Evolutionary conservation across 92 coral and sea anemone species (phyloP).

Genomic region (Palythoa grandiflora): DNA sequence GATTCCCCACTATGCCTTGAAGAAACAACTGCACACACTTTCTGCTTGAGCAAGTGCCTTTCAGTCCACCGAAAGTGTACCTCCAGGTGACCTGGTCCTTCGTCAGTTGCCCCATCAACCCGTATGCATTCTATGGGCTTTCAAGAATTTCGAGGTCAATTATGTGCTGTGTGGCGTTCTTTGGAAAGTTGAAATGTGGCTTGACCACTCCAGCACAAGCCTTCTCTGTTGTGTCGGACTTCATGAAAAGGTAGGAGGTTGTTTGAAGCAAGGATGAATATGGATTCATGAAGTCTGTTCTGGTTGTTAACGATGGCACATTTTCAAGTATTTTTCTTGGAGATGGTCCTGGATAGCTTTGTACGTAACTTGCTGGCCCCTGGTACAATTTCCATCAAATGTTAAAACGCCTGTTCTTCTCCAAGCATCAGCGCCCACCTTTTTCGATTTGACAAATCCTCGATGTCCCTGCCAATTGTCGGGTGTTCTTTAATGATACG

Average conservation of each 20-base stretch:
- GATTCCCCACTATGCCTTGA: constrained; percentile 74
- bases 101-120: constrained; percentile 74
- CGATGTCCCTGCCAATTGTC: constrained; percentile 57
- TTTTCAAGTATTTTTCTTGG: constrained; percentile 49
- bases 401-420: constrained; percentile 64
- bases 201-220: constrained; percentile 70
- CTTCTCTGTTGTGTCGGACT: constrained; percentile 65
- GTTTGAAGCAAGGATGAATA: constrained; percentile 59
- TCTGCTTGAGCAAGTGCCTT: constrained; percentile 61
- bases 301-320: constrained; percentile 45
- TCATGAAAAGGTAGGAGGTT: constrained; percentile 71
- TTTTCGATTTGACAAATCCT: constrained; percentile 60
- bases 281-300: constrained; percentile 58
- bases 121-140: constrained; percentile 63
- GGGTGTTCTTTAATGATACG: constrained; percentile 50
- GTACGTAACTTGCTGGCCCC: constrained; percentile 68
- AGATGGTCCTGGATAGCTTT: constrained; percentile 63
- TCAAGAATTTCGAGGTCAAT: constrained; percentile 70
- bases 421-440: constrained; percentile 69
- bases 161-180: constrained; percentile 72
- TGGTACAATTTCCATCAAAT: constrained; percentile 55
- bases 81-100: constrained; percentile 75
- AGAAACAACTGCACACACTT: constrained; percentile 63
- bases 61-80: constrained; percentile 79
- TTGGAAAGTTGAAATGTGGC: constrained; percentile 62